Evolutionary conservation across 2,797 vertebrate species (phyloP).

Genomic region (Cygnus olor): DNA sequence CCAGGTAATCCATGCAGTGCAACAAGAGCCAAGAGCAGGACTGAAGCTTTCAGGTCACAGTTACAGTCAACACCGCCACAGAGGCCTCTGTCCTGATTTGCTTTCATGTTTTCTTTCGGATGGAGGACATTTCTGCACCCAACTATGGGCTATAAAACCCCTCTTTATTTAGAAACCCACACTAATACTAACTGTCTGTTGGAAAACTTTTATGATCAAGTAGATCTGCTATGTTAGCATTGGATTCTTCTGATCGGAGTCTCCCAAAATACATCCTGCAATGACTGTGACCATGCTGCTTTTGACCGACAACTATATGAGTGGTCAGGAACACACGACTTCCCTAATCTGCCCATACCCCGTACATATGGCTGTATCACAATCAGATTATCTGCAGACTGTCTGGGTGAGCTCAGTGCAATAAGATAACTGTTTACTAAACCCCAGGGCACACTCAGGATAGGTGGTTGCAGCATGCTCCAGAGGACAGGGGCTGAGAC

Average conservation of each 20-base stretch:
- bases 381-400: slow-evolving; percentile 12
- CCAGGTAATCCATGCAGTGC: neutral
- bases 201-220: neutral
- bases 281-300: neutral
- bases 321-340: neutral
- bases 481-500: neutral
- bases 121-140: neutral
- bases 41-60: neutral
- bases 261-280: accelerated
- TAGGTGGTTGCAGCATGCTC: neutral
- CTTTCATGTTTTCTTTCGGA: neutral
- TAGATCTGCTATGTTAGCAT: neutral
- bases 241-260: neutral
- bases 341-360: neutral
- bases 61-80: neutral
- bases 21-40: neutral
- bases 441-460: accelerated
- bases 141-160: neutral
- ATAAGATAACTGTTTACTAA: neutral
- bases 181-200: neutral
- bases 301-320: neutral
- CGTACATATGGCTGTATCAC: neutral
- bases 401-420: neutral
- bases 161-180: neutral
- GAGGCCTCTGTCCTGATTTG: neutral